Percentiles rank a stretch among this genome's conserved stretches.
Conservation (phyloP, 1,140 invertebrate genomes). For the Ostrea edulis region DNA sequence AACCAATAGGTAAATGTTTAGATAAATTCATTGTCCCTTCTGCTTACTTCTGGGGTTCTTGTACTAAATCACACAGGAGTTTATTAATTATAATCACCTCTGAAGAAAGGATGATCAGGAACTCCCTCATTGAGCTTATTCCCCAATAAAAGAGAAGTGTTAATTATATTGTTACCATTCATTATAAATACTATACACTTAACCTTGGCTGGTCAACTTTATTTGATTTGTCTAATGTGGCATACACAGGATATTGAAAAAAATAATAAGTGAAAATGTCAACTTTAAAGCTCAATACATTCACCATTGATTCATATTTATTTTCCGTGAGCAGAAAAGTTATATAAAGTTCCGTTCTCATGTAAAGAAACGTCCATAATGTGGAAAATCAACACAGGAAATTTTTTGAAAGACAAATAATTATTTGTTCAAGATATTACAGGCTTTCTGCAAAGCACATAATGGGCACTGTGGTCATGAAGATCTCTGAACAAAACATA, state of each 20-base stretch:
- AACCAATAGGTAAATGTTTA: conserved; percentile 24
- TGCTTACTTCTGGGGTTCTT: not conserved
- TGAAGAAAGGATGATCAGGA: not conserved
- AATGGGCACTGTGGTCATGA: not conserved
- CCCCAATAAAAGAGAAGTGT: conserved; percentile 19
- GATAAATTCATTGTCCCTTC: not conserved
- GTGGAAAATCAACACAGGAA: conserved; percentile 13
- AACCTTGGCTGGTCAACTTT: conserved; percentile 18
- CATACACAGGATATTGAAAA: conserved; percentile 26
- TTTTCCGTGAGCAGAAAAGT: conserved; percentile 17
- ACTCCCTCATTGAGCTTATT: not conserved
- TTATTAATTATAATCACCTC: conserved; percentile 28
- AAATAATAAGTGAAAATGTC: conserved; percentile 30
- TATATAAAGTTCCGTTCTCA: not conserved
- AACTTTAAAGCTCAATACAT: conserved; percentile 17
- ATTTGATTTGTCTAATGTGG: conserved; percentile 30
- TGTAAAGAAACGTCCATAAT: conserved; percentile 5
- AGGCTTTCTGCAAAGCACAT: conserved; percentile 28
- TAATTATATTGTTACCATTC: conserved; percentile 19
- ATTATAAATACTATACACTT: not conserved
- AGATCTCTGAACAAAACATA: not conserved
- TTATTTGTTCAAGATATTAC: conserved; percentile 25
- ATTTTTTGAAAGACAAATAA: conserved; percentile 22
- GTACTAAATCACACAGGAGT: conserved; percentile 16
- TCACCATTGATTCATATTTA: conserved; percentile 30